Evolutionary conservation across 2,888 invertebrate species (phyloP), one percentile per base, ranked within the genome.

Genomic region (Mimas tiliae): DNA sequence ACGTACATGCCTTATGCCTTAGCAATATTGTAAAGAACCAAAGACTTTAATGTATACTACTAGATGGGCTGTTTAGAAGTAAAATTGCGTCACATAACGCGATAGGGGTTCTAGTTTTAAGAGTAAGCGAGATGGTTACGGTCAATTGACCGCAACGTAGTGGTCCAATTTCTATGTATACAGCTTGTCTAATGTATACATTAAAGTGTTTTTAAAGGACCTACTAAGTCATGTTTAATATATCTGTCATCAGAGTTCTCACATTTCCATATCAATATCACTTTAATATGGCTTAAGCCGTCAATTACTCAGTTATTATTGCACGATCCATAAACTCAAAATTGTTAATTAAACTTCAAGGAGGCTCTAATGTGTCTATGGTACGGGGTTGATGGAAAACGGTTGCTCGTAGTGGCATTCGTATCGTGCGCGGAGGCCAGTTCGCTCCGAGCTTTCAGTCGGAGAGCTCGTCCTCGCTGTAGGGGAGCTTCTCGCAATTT

Each of bases 311-410:
- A 70, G 70, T 72, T 71, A 72, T 66, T 68, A 68, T 72, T 51
- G 68, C 64, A 68, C 63, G 64, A 71, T 69, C 70, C 68, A 67
- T 71, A 75, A 75, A 75, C 65, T 77, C 72, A 68, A 68, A 67
- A 65, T 65, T 65, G 68, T 75, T 78, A 77, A 78, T 78, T 74
- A 65, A 78, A 78, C 74, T 70, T 78, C 76, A 69, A 74, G 64
- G 75, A 74, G 70, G 74, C 68, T 72, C 77, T 78, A 78, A 78
- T 73, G 68, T 66, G 48, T 64, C 67, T 71, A 69, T 73, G 75
- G 66, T 77, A 74, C 72, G 73, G 79, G 48, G 73, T 76, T 77
- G 77, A 79, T 74, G 72, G 55, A 65, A 58, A 65, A 55, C 53
- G 65, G 55, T 19, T 34, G 52, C 34, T 55, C 55, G 55, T 16